Evolutionary conservation across 2,888 invertebrate species (phyloP), one percentile per base, ranked within the genome.

Genomic region (Hecatera dysodea): DNA sequence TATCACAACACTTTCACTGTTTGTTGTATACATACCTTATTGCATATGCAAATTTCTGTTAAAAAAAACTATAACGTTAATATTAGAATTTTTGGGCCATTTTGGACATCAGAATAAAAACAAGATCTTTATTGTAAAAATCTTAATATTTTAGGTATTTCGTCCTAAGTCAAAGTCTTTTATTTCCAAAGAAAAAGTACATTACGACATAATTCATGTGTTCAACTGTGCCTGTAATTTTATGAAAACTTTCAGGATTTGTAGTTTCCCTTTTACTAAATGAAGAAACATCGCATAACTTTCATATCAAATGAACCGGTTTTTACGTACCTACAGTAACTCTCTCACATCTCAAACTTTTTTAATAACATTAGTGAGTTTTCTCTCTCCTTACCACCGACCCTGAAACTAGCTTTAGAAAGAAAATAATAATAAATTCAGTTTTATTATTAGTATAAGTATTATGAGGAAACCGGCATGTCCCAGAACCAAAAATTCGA

Each of bases 311-410:
- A 74, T 57, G 71, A 70, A 46, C 29, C 78, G 19, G 55, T 70
- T 57, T 67, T 70, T 62, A 71, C 62, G 19, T 52, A 52, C 60
- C 9, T 57, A 4, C 22, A 12, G 19, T 29, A 76, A 78, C 29
- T 70, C 62, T n/a, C 27, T 33, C 39, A 71, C 22, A 57, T 48
- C 39, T 46, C 39, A 62, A 74, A 71, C 27, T 78, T 74, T 70
- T 62, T 74, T 74, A 74, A 74, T 74, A 74, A 62, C 46, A 71
- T 78, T 71, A 71, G 52, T 46, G 19, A 57, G 52, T 48, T 71
- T 70, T 22, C 19, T 50, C 46, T 52, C 61, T 57, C n/a, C 12
- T 56, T 77, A n/a, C 22, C 11, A 22, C 27, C 36, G 17, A 48
- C 70, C 55, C 60, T 55, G 55, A 60, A 36, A 60, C 42, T 60